Evolutionary conservation across 2,113 vertebrate genomes (phyloP).

Genomic region (Ictalurus furcatus): DNA sequence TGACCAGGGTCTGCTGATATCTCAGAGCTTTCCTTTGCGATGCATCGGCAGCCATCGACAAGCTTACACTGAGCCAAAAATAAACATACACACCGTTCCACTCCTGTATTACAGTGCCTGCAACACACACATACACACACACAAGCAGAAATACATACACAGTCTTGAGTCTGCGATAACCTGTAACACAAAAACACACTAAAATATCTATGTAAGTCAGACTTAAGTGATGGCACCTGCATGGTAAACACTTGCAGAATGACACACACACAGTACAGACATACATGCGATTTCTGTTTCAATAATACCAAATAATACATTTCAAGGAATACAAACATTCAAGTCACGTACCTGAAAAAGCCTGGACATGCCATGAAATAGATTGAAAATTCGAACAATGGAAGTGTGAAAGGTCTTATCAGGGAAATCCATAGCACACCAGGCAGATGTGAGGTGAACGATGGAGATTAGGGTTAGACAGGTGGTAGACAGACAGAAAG

Average conservation of each 20-base stretch:
- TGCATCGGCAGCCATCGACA: constrained; percentile 85
- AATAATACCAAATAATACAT: not conserved
- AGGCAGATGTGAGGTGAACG: not conserved
- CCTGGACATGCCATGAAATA: not conserved
- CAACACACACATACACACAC: constrained; percentile 60
- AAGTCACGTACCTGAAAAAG: not conserved
- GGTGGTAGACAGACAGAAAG: constrained; percentile 30
- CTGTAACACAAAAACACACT: constrained; percentile 48
- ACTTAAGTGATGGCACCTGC: constrained; percentile 17
- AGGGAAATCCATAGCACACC: not conserved
- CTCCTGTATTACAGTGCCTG: constrained; percentile 52
- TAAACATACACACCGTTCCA: constrained; percentile 70
- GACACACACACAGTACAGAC: not conserved
- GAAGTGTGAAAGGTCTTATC: not conserved
- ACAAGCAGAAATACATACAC: constrained; percentile 42
- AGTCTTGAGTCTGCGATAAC: constrained; percentile 21
- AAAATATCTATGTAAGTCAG: not conserved
- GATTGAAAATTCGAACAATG: not conserved
- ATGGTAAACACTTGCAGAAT: constrained; percentile 22
- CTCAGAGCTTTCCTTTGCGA: constrained; percentile 81
- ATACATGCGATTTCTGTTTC: not conserved
- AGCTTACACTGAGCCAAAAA: constrained; percentile 80
- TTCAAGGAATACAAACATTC: not conserved
- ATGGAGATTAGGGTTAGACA: not conserved
- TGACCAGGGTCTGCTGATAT: constrained; percentile 87